Evolutionary conservation across 2,113 vertebrate genomes (phyloP).

Genomic region (Cinclus mexicanus): DNA sequence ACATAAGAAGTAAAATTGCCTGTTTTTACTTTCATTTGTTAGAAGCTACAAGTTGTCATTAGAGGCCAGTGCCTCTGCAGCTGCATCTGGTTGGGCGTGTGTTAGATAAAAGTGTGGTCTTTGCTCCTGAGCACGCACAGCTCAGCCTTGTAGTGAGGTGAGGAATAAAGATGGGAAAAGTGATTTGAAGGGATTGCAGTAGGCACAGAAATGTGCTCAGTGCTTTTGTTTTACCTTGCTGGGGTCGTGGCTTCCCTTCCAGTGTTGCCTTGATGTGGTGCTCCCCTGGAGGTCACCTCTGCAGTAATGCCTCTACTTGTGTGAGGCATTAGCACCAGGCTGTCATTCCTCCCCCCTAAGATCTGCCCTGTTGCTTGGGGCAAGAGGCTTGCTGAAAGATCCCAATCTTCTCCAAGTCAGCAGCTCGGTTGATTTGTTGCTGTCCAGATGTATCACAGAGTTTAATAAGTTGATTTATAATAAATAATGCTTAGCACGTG

Average conservation of each 20-base stretch:
- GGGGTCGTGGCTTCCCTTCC: not conserved
- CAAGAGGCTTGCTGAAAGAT: not conserved
- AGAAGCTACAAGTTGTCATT: not conserved
- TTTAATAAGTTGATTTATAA: not conserved
- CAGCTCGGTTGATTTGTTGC: not conserved
- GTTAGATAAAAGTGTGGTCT: not conserved
- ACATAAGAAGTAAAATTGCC: not conserved
- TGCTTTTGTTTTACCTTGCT: not conserved
- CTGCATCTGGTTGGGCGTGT: fast-evolving
- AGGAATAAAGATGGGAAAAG: not conserved
- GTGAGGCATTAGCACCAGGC: fast-evolving
- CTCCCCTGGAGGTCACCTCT: not conserved
- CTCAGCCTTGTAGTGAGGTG: fast-evolving
- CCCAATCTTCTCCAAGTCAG: not conserved
- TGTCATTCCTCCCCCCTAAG: fast-evolving
- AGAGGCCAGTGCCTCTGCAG: not conserved
- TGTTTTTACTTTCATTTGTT: not conserved
- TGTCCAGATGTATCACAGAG: not conserved
- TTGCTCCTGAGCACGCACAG: not conserved
- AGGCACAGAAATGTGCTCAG: not conserved
- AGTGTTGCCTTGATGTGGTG: fast-evolving
- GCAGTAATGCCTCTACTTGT: fast-evolving
- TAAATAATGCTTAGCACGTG: not conserved
- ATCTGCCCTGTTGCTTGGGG: not conserved
- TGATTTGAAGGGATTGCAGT: not conserved